phyloP scores from a whole-genome alignment of 2,888 invertebrate genomes.

The Macaria liturata region DNA sequence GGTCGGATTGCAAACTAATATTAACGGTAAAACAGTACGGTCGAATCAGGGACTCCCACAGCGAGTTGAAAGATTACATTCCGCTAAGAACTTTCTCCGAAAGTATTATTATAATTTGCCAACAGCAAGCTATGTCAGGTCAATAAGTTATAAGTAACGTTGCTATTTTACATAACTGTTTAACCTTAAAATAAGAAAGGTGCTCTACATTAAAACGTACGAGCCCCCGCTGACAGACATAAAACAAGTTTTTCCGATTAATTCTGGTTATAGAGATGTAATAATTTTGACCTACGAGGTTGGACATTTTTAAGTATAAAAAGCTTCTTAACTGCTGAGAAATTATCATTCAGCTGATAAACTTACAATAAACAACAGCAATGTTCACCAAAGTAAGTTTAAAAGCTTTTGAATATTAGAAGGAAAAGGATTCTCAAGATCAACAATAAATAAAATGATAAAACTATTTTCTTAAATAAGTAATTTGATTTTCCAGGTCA shows the following conservation, averaged over 20 bases:
- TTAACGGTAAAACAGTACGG: too few relatives aligned
- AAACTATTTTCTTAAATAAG: too few relatives aligned
- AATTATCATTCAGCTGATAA: slow-evolving; percentile 50
- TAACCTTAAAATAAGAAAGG: slow-evolving; percentile 16
- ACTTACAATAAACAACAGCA: slow-evolving; percentile 41
- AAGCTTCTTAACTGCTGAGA: slow-evolving; percentile 38
- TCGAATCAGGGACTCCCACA: too few relatives aligned
- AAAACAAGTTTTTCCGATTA: slow-evolving; percentile 27
- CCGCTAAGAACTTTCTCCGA: too few relatives aligned
- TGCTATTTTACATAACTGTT: background rate
- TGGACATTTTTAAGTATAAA: slow-evolving; percentile 53
- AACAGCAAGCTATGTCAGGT: too few relatives aligned
- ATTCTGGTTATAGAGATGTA: slow-evolving; percentile 30
- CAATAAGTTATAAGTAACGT: too few relatives aligned
- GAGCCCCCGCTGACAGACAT: slow-evolving; percentile 4
- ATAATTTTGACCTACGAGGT: slow-evolving; percentile 24
- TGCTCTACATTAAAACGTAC: slow-evolving; percentile 10
- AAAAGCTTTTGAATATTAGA: too few relatives aligned
- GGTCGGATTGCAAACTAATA: too few relatives aligned
- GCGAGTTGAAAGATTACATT: too few relatives aligned
- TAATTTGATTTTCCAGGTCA: slow-evolving; percentile 21
- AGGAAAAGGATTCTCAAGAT: too few relatives aligned
- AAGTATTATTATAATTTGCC: too few relatives aligned
- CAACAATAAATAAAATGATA: too few relatives aligned
- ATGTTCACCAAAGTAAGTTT: slow-evolving; percentile 48